Conservation (phyloP, 1,140 invertebrate species). For the Brachionus paranguensis region DNA sequence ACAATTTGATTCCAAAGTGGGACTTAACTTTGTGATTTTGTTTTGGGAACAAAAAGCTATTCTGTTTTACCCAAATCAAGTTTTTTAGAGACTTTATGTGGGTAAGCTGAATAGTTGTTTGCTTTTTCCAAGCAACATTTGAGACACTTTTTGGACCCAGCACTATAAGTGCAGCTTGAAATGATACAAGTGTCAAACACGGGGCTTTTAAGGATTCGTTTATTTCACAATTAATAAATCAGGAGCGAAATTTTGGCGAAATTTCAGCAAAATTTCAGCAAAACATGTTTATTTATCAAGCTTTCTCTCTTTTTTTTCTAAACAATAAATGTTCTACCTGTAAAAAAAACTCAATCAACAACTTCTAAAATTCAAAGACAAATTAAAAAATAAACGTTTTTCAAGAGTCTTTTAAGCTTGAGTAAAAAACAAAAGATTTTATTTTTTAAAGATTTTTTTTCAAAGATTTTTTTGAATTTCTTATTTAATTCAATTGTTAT, state of each 20-base stretch:
- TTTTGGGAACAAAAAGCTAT: not conserved
- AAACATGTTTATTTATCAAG: not conserved
- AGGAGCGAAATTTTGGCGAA: not conserved
- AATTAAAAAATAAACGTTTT: not conserved
- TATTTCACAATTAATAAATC: not conserved
- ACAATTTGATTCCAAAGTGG: not conserved
- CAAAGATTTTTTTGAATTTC: not conserved
- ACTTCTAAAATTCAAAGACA: not conserved
- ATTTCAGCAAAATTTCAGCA: not conserved
- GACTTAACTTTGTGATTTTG: not conserved
- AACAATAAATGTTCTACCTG: not conserved
- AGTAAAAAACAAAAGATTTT: not conserved
- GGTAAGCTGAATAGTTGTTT: not conserved
- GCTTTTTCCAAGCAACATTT: not conserved
- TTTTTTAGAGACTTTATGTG: not conserved
- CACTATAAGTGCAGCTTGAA: not conserved
- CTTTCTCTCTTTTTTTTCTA: not conserved
- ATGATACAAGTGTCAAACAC: not conserved
- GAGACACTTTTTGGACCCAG: not conserved
- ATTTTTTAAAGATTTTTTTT: not conserved
- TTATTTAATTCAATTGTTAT: not conserved
- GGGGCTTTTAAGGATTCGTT: not conserved
- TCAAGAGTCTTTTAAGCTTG: not conserved
- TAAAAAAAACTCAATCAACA: not conserved
- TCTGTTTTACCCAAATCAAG: not conserved